These are phyloP conservation scores for Micromys minutus DNA, from an alignment of 2,113 vertebrate species.

Conservation along the genomic window DNA sequence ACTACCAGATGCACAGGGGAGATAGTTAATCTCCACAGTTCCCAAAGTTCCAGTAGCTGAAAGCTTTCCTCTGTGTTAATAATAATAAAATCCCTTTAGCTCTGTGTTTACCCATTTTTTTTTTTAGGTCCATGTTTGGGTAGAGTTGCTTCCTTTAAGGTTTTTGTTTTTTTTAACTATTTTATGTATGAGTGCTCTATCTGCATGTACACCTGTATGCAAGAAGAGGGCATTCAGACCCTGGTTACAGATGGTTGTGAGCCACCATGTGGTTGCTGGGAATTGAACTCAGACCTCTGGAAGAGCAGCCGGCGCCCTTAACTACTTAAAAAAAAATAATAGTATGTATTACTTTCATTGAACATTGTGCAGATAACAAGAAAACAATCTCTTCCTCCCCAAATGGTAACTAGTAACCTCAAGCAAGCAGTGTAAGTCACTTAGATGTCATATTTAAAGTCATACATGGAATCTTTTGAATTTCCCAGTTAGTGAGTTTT, in stretches of 20 bases:
- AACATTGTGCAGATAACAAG: slow-evolving; percentile 10
- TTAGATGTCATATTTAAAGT: neutral
- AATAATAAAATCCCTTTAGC: neutral
- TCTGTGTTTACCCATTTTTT: neutral
- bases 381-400: neutral
- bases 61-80: neutral
- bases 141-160: neutral
- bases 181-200: no score
- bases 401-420: neutral
- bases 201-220: no score
- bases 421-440: neutral
- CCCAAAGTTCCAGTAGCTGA: neutral
- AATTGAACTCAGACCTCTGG: no score
- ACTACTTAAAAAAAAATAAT: no score
- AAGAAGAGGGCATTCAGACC: no score
- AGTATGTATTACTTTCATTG: neutral
- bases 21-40: neutral
- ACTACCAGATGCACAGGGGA: neutral
- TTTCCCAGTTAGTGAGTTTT: neutral
- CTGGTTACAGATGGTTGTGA: no score
- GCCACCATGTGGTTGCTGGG: no score
- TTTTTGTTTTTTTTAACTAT: neutral
- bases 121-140: neutral
- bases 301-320: no score
- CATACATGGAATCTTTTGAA: neutral